phyloP scores from a whole-genome alignment of 2,888 invertebrate species.

The Drosophila niveifrons region DNA sequence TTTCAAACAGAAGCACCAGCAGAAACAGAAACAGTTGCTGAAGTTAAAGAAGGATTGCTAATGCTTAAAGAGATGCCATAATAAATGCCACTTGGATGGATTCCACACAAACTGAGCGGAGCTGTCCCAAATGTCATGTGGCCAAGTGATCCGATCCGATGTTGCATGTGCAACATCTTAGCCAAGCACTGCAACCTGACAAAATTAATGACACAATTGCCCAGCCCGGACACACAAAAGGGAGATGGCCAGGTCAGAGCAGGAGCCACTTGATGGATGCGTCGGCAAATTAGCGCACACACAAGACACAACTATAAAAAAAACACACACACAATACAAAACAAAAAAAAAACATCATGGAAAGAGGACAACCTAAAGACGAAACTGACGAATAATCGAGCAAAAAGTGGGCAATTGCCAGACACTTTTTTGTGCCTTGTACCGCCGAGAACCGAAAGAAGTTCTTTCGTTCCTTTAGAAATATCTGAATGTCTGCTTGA shows the following conservation, averaged over 20 bases:
- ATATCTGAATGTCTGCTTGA: constrained; percentile 79
- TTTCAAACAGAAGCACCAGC: constrained; percentile 13
- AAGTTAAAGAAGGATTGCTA: constrained; percentile 27
- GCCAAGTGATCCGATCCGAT: constrained; percentile 27
- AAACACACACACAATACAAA: not conserved
- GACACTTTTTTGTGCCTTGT: constrained; percentile 69
- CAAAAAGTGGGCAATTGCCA: constrained; percentile 72
- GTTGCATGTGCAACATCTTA: constrained; percentile 30
- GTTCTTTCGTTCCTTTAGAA: constrained; percentile 51
- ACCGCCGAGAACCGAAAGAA: constrained; percentile 12
- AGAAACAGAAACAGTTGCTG: constrained; percentile 10
- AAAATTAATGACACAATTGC: constrained; percentile 63
- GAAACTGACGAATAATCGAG: constrained; percentile 37
- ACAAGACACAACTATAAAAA: constrained; percentile 54
- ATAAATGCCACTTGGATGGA: constrained; percentile 52
- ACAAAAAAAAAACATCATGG: constrained; percentile 1
- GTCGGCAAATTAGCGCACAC: constrained; percentile 75
- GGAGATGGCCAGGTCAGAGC: constrained; percentile 14
- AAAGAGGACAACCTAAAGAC: constrained; percentile 29
- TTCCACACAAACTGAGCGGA: constrained; percentile 31
- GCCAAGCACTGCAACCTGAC: constrained; percentile 44
- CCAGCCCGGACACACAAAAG: constrained; percentile 11
- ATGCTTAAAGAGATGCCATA: constrained; percentile 49
- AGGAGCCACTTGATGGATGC: constrained; percentile 71
- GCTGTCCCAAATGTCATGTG: constrained; percentile 16